Base-by-base conservation (phyloP, 2,797 vertebrate species). In the Aulostomus chinensis region DNA sequence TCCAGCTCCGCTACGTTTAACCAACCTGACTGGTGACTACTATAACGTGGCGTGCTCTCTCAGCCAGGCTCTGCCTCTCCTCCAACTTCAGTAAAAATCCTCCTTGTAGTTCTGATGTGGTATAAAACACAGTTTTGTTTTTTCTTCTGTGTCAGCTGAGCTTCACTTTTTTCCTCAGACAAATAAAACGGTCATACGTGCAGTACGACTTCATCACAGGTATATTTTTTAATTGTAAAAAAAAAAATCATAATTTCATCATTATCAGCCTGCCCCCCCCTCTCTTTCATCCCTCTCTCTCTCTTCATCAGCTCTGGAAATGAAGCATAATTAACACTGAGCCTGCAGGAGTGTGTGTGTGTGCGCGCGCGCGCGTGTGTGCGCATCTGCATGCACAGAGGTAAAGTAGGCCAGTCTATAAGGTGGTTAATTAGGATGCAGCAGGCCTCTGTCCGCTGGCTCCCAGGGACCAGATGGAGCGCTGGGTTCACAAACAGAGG, bases 371-470 rank as follows among this genome's bases (percentile, higher is more conserved):
- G 68, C 54, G 54, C 34, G 52, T 73, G 50, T 46, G 57, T 54
- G 58, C 52, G 61, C 25, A 28, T 43, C 52, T 41, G 51, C 52
- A 59, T 43, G 49, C 17, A 45, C 20, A 36, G 59, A 71, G 68
- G 77, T 84, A 83, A 89, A 89, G 73, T 89, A 85, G 86, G 87
- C 65, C 82, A 85, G 78, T 88, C 85, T 89, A 86, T 86, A 75
- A 78, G 78, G 74, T 87, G 80, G 83, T 84, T 90, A 89, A 92
- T 91, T 89, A 91, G 86, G 75, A 87, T 89, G 87, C 83, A 75
- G 76, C 70, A 77, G 77, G 75, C 73, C 81, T 85, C 77, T 64
- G 74, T 83, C 78, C 71, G 28, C 73, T 70, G 83, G 80, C 73
- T 87, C 67, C 73, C 55, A 72, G 76, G 75, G 75, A 88, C 71